These are phyloP conservation scores for Alligator mississippiensis DNA, from an alignment of 2,113 vertebrate genomes.

Conservation along the genomic window DNA sequence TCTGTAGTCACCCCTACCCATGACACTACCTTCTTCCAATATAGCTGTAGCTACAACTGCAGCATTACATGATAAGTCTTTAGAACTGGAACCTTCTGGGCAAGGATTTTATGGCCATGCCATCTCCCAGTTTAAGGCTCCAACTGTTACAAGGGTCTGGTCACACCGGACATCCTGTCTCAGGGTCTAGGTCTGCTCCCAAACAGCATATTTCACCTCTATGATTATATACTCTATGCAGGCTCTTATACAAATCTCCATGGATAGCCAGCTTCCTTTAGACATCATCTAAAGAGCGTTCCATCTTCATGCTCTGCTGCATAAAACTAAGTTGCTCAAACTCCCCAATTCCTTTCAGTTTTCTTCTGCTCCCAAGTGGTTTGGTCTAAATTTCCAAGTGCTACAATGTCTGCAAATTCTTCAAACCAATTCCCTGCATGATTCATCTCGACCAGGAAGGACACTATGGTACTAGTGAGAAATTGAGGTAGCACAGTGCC, in stretches of 20 bases:
- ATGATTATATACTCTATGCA: too few relatives aligned
- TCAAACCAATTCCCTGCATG: background rate
- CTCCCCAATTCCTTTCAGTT: background rate
- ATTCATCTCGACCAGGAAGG: background rate
- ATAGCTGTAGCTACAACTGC: background rate
- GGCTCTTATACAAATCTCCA: background rate
- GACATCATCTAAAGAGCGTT: background rate
- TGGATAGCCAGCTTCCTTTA: background rate
- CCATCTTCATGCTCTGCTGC: background rate
- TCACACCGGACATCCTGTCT: background rate
- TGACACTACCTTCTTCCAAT: too few relatives aligned
- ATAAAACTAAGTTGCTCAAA: background rate
- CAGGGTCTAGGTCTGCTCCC: background rate
- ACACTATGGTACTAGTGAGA: background rate
- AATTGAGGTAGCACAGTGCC: background rate
- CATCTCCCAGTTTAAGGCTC: background rate
- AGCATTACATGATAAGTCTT: background rate
- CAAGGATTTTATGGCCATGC: background rate
- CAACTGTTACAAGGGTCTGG: background rate
- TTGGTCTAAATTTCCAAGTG: background rate
- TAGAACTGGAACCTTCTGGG: background rate
- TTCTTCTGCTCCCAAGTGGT: background rate
- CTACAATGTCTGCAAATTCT: background rate
- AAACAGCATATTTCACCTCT: background rate
- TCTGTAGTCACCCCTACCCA: background rate